These are phyloP conservation scores for Muscicapa adusta DNA, from an alignment of 2,113 vertebrate genomes.

Conservation along the genomic window DNA sequence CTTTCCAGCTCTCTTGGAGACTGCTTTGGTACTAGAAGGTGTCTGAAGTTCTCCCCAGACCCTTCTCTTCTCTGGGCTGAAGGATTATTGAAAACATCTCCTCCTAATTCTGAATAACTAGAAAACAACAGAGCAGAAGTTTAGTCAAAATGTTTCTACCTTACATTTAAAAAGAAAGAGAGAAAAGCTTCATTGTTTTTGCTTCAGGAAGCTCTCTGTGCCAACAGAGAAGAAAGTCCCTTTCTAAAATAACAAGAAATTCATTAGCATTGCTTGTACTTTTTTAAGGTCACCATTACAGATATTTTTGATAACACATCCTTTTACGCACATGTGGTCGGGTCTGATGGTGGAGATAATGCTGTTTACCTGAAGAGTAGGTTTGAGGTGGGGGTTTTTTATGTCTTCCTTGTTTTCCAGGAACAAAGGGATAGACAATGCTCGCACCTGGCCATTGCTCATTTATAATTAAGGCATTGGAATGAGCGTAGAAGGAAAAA, in stretches of 20 bases:
- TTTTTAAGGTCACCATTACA: conserved; percentile 67
- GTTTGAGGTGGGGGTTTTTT: neutral
- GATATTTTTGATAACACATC: conserved; percentile 69
- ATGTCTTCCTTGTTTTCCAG: conserved; percentile 4
- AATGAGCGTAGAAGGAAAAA: neutral
- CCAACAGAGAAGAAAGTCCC: conserved; percentile 54
- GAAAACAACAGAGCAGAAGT: neutral
- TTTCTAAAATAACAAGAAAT: conserved; percentile 69
- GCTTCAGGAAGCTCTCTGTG: conserved; percentile 45
- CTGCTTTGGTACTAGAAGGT: neutral
- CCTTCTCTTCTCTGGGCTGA: neutral
- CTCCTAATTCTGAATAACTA: neutral
- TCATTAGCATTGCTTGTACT: conserved; percentile 58
- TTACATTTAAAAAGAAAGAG: conserved; percentile 21
- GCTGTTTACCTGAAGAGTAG: conserved; percentile 47
- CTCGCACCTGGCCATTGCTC: neutral
- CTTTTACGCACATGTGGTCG: conserved; percentile 46
- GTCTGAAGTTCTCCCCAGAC: neutral
- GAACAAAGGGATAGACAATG: neutral
- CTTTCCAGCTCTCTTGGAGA: neutral
- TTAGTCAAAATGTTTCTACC: neutral
- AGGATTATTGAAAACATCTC: neutral
- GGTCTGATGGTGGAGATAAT: conserved; percentile 30
- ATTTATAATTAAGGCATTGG: neutral
- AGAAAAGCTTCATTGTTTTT: conserved; percentile 50